Evolutionary conservation across 1,140 invertebrate species (phyloP).

Genomic region (Maconellicoccus hirsutus): DNA sequence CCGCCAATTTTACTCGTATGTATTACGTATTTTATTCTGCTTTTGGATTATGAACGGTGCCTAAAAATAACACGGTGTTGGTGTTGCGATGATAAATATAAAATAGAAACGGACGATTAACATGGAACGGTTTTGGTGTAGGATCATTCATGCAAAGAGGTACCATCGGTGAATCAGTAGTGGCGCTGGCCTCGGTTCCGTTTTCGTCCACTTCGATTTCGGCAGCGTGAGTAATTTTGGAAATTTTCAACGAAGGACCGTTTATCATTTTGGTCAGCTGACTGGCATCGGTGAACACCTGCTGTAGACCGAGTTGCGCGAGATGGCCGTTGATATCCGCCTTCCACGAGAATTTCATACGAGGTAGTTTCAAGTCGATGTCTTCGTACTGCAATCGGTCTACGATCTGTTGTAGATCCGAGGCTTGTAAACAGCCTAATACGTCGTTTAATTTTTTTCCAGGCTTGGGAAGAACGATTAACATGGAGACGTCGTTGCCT

Average conservation of each 20-base stretch:
- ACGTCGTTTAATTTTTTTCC: background rate
- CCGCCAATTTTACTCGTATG: too few relatives aligned
- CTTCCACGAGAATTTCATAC: background rate
- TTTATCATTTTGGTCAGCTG: background rate
- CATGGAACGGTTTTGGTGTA: background rate
- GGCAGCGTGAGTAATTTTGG: background rate
- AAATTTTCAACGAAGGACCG: background rate
- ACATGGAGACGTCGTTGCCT: background rate
- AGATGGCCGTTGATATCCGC: background rate
- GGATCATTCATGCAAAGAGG: background rate
- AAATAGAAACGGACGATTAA: background rate
- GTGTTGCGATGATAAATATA: background rate
- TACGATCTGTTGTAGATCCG: background rate
- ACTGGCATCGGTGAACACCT: background rate
- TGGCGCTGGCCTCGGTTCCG: background rate
- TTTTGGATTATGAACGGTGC: background rate
- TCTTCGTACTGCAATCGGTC: background rate
- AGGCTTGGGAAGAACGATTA: background rate
- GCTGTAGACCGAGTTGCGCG: background rate
- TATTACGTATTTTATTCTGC: too few relatives aligned
- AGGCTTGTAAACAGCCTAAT: background rate
- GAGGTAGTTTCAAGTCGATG: background rate
- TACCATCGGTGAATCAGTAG: background rate
- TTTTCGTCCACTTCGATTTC: conserved; percentile 1
- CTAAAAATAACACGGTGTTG: background rate